phyloP scores from a whole-genome alignment of 2,888 invertebrate genomes.

The Hyppa rectilinea region DNA sequence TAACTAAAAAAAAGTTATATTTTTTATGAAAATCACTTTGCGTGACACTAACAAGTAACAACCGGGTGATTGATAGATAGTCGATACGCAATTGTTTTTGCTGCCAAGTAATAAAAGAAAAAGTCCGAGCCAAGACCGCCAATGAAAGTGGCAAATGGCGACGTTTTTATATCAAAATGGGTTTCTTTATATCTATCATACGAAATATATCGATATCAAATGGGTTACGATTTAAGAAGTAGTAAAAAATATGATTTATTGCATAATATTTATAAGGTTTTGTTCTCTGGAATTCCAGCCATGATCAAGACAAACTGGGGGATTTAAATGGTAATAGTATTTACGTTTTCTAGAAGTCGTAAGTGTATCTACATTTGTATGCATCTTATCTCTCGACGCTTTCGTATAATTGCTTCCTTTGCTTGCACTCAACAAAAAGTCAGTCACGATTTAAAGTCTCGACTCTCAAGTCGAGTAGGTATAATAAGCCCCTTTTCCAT shows the following conservation, averaged over 20 bases:
- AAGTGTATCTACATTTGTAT: not conserved
- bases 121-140: conserved; percentile 1
- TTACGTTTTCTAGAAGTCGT: not conserved
- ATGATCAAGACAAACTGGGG: not conserved
- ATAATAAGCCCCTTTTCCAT: conserved; percentile 2
- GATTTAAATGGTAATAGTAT: not conserved
- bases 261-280: not conserved
- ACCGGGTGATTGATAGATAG: conserved; percentile 30
- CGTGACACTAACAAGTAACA: conserved; percentile 23
- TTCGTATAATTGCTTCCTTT: conserved; percentile 22
- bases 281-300: not conserved
- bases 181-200: no score
- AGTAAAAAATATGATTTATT: not conserved
- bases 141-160: conserved; percentile 14
- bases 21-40: conserved; percentile 8
- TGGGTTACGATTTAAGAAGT: not conserved
- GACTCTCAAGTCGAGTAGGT: conserved; percentile 5
- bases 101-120: conserved; percentile 20
- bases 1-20: not conserved
- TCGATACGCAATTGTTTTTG: conserved; percentile 40
- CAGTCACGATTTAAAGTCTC: conserved; percentile 30
- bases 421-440: conserved; percentile 9
- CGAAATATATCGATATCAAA: not conserved
- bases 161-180: conserved; percentile 9
- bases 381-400: not conserved